phyloP scores from a whole-genome alignment of 2,888 invertebrate genomes.

The Ganaspis brasiliensis region DNA sequence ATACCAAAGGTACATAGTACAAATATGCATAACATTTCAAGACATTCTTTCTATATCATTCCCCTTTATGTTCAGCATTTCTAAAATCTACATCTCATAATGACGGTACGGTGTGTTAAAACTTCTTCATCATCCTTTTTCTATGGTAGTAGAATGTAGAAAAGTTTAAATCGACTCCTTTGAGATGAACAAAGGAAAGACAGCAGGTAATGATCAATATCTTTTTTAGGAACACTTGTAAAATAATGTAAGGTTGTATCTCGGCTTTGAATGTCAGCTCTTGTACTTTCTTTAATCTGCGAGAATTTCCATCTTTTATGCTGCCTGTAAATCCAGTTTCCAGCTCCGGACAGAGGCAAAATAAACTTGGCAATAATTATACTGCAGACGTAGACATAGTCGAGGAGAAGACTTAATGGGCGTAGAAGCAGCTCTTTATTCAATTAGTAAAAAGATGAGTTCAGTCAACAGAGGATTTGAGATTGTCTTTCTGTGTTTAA shows the following conservation, averaged over 20 bases:
- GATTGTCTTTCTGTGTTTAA: background rate
- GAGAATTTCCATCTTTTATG: background rate
- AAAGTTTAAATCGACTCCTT: background rate
- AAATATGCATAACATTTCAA: no score
- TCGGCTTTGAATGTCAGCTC: background rate
- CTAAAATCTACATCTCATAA: no score
- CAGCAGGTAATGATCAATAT: background rate
- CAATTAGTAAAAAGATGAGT: conserved; percentile 20
- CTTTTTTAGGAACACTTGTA: background rate
- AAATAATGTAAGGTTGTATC: background rate
- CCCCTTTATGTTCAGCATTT: no score
- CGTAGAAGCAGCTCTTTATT: conserved; percentile 19
- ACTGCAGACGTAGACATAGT: conserved; percentile 11
- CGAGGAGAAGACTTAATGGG: background rate
- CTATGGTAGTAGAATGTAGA: background rate
- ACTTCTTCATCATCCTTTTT: background rate
- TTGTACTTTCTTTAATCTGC: background rate
- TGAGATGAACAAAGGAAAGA: background rate
- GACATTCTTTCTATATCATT: no score
- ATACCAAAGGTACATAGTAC: no score
- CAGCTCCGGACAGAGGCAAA: background rate
- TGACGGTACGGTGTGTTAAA: no score
- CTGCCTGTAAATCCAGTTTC: conserved; percentile 2
- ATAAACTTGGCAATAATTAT: conserved; percentile 36
- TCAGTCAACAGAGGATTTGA: conserved; percentile 13